A percentile compares a stretch with the other conserved stretches of the same genome.
These are phyloP conservation scores for Axea sp. DNA, from an alignment of 2,888 invertebrate species.

Conservation along the genomic window DNA sequence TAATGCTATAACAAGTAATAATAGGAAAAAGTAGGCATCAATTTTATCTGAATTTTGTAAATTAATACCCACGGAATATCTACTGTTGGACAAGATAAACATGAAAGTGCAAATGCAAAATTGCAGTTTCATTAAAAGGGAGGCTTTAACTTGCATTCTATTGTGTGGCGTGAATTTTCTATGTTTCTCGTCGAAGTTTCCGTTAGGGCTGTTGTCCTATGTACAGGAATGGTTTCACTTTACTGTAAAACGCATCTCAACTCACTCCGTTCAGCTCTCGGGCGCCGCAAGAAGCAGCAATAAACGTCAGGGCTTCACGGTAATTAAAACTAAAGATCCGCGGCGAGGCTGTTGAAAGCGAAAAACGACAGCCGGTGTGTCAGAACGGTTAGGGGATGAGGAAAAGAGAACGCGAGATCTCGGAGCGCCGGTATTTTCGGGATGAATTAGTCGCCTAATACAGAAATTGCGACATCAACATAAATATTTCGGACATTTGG, in stretches of 20 bases:
- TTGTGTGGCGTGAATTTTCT: slow-evolving; percentile 74
- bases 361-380: slow-evolving; percentile 73
- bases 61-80: slow-evolving; percentile 18
- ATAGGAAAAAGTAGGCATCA: no score
- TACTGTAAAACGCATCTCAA: slow-evolving; percentile 63
- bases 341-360: slow-evolving; percentile 67
- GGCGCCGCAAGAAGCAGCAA: slow-evolving; percentile 75
- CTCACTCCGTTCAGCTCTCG: slow-evolving; percentile 60
- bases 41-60: slow-evolving; percentile 14
- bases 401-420: slow-evolving; percentile 20
- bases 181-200: slow-evolving; percentile 64
- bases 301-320: slow-evolving; percentile 77
- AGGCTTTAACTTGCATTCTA: slow-evolving; percentile 71
- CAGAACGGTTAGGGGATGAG: slow-evolving; percentile 54
- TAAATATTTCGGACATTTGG: slow-evolving; percentile 32
- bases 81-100: slow-evolving; percentile 31
- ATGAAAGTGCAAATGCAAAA: slow-evolving; percentile 53
- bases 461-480: slow-evolving; percentile 34
- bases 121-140: slow-evolving; percentile 58
- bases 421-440: slow-evolving; percentile 35
- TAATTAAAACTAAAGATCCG: slow-evolving; percentile 78
- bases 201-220: slow-evolving; percentile 50
- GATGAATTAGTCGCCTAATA: slow-evolving; percentile 46
- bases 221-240: slow-evolving; percentile 53
- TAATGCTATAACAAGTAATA: no score